Evolutionary conservation across 2,888 invertebrate genomes (phyloP).

Genomic region (Eudasyphora cyanicolor): DNA sequence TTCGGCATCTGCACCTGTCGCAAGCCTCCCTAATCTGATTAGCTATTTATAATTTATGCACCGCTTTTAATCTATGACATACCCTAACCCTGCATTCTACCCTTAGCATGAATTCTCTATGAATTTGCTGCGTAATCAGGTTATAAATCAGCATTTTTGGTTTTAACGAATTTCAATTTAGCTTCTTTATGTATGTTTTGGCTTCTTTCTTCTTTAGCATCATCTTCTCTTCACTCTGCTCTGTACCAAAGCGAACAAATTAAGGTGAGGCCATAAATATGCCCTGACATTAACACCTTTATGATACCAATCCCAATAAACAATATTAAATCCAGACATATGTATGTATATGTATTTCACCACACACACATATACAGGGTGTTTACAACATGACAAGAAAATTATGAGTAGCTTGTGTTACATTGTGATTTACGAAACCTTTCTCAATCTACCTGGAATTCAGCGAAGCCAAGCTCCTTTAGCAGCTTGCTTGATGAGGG

Average conservation of each 20-base stretch:
- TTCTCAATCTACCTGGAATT: slow-evolving; percentile 7
- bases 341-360: neutral
- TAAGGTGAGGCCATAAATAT: slow-evolving; percentile 45
- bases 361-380: neutral
- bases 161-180: neutral
- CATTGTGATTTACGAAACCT: slow-evolving; percentile 26
- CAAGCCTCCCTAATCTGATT: too few species aligned
- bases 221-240: neutral
- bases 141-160: neutral
- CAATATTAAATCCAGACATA: neutral
- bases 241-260: neutral
- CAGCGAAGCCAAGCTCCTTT: neutral
- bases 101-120: neutral
- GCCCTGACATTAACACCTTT: slow-evolving; percentile 41
- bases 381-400: slow-evolving; percentile 16
- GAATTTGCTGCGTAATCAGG: neutral
- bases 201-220: neutral
- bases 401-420: slow-evolving; percentile 29
- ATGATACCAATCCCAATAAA: slow-evolving; percentile 25
- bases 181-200: too few species aligned
- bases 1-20: too few species aligned
- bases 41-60: too few species aligned
- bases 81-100: neutral
- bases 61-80: too few species aligned
- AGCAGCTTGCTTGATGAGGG: neutral